phyloP scores from a whole-genome alignment of 1,140 invertebrate species.

The Euura lappo region DNA sequence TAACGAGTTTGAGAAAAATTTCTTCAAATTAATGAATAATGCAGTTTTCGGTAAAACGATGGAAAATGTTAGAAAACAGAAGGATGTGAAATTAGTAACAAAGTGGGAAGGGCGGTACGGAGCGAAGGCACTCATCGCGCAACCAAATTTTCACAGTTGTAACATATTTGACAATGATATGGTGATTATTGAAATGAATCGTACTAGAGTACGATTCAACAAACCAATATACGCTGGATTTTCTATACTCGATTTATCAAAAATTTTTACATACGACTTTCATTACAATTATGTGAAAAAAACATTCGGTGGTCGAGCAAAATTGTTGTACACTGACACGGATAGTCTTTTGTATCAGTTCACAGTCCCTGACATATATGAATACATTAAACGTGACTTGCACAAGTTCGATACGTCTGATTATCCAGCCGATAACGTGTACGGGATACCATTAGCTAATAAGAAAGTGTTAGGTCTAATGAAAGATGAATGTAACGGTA shows the following conservation, averaged over 20 bases:
- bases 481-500: conserved; percentile 51
- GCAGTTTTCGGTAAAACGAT: conserved; percentile 27
- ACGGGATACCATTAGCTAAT: conserved; percentile 26
- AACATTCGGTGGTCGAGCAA: conserved; percentile 24
- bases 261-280: conserved; percentile 38
- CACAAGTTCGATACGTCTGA: conserved; percentile 11
- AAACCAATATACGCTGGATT: conserved; percentile 32
- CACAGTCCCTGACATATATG: neutral
- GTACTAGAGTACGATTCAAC: conserved; percentile 27
- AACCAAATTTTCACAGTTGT: conserved; percentile 36
- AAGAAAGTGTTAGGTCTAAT: conserved; percentile 56
- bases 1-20: conserved; percentile 61
- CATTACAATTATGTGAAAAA: conserved; percentile 36
- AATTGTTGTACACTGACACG: neutral
- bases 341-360: too few species aligned
- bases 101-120: conserved; percentile 29
- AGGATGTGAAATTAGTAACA: conserved; percentile 42
- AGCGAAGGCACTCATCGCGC: conserved; percentile 31
- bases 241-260: conserved; percentile 26
- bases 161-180: conserved; percentile 38
- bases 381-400: neutral
- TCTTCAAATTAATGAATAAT: conserved; percentile 37
- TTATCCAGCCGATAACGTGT: conserved; percentile 10
- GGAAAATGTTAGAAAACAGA: conserved; percentile 49
- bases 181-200: conserved; percentile 30